Conservation (phyloP, 2,797 vertebrate genomes). For the Alouatta caraya region DNA sequence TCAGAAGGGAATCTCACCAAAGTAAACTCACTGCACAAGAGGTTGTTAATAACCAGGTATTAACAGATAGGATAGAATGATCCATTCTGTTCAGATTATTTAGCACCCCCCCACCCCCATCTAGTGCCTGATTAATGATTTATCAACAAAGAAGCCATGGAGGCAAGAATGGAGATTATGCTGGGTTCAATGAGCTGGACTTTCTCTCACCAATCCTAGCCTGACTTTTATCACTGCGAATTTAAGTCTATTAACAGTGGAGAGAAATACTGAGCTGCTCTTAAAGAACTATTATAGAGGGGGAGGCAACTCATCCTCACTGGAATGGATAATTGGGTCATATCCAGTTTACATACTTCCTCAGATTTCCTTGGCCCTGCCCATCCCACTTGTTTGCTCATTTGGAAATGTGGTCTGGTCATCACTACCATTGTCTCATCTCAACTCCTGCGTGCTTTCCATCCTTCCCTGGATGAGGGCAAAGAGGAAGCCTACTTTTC, state of each 20-base stretch:
- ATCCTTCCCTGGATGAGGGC: background rate
- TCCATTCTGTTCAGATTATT: background rate
- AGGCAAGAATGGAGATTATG: background rate
- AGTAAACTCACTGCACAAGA: background rate
- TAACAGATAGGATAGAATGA: background rate
- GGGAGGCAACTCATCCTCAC: background rate
- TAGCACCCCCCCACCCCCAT: background rate
- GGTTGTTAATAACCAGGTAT: background rate
- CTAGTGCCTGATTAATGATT: too few relatives aligned
- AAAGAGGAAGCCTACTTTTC: background rate
- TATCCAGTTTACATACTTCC: background rate
- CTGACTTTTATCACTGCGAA: background rate
- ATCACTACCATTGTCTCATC: background rate
- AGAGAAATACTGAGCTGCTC: background rate
- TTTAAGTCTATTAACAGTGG: background rate
- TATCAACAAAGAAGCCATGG: background rate
- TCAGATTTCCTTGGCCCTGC: too few relatives aligned
- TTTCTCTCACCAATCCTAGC: background rate
- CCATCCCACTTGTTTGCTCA: background rate
- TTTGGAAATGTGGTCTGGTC: background rate
- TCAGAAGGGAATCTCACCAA: background rate
- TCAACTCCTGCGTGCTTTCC: background rate
- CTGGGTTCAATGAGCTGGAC: background rate
- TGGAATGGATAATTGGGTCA: background rate
- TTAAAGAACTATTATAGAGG: background rate